Conservation (phyloP, 64 coral and sea anemone genomes). For the Cladopsammia gracilis region DNA sequence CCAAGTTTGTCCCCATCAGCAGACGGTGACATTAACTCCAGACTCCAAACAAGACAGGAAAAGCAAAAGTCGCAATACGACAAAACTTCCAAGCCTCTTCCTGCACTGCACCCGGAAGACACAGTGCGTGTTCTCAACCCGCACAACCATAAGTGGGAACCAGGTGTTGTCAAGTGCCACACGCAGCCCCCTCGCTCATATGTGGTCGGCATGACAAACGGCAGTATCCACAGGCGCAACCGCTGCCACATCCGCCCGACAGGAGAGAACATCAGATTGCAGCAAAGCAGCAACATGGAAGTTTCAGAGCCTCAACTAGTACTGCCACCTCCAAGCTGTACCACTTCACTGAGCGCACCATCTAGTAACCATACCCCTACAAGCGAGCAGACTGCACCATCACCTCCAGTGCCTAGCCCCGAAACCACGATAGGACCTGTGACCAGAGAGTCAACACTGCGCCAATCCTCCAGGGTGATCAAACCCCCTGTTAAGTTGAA, state of each 20-base stretch:
- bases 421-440: background rate
- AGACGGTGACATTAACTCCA: slow-evolving; percentile 20
- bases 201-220: background rate
- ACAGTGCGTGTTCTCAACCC: slow-evolving; percentile 38
- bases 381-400: background rate
- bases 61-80: slow-evolving; percentile 49
- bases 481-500: background rate
- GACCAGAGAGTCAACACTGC: background rate
- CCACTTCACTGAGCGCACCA: background rate
- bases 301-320: background rate
- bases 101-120: slow-evolving; percentile 38
- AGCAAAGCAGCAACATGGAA: background rate
- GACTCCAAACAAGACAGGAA: slow-evolving; percentile 55
- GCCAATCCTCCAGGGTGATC: background rate
- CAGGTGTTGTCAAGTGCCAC: slow-evolving; percentile 35
- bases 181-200: slow-evolving; percentile 41
- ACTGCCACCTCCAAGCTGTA: background rate
- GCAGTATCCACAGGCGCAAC: background rate
- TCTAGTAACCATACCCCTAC: background rate
- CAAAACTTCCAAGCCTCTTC: slow-evolving; percentile 17
- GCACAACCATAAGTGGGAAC: slow-evolving; percentile 57
- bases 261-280: background rate
- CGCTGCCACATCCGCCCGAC: background rate
- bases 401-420: background rate
- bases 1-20: background rate